These are phyloP conservation scores for Bellardia bayeri DNA, from an alignment of 2,888 invertebrate species.

Conservation along the genomic window DNA sequence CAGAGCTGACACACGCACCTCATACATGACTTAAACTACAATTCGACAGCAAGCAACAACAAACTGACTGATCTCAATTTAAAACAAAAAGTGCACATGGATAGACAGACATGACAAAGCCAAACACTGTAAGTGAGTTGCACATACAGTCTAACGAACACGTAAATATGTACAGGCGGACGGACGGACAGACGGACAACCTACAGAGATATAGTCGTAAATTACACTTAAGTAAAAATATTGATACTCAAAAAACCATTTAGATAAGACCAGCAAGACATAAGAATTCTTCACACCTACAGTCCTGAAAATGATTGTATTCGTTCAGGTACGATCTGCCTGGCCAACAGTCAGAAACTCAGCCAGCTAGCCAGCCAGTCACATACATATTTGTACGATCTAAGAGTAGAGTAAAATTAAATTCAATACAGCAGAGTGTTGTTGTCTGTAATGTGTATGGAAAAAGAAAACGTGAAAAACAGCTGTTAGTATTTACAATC, in stretches of 20 bases:
- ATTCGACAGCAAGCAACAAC: conserved; percentile 20
- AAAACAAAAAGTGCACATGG: conserved; percentile 55
- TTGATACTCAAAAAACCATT: conserved; percentile 83
- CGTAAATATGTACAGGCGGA: neutral
- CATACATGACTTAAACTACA: conserved; percentile 12
- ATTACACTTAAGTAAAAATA: conserved; percentile 83
- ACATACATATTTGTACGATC: neutral
- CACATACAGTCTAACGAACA: neutral
- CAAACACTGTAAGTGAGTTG: conserved; percentile 15
- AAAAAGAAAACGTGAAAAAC: conserved; percentile 56
- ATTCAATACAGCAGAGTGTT: conserved; percentile 3
- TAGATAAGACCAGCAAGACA: conserved; percentile 80
- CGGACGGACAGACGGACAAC: conserved; percentile 56
- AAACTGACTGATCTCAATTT: conserved; percentile 61
- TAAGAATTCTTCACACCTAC: conserved; percentile 82
- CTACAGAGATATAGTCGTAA: conserved; percentile 73
- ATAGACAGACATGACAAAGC: conserved; percentile 53
- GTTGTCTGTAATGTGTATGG: conserved; percentile 18
- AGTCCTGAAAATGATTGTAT: conserved; percentile 66
- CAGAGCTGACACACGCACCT: conserved; percentile 50
- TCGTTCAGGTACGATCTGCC: conserved; percentile 31
- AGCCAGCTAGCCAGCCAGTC: neutral
- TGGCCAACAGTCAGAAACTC: conserved; percentile 31
- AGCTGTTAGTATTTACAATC: conserved; percentile 66
- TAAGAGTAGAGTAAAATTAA: conserved; percentile 31